phyloP scores from a whole-genome alignment of 2,888 invertebrate species.

The Limnephilus marmoratus region DNA sequence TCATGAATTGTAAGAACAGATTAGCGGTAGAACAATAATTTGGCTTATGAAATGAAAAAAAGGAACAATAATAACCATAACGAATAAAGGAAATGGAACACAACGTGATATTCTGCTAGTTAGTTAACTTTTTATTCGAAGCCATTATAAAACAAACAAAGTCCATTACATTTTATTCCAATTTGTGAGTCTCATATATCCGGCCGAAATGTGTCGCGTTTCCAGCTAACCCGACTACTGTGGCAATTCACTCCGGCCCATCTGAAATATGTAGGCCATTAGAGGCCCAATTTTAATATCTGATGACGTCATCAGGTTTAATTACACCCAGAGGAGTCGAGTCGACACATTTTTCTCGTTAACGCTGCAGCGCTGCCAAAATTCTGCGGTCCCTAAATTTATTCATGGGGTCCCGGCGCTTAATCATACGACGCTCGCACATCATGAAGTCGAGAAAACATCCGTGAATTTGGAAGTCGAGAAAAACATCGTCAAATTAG shows the following conservation, averaged over 20 bases:
- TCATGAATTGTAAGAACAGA: too few species aligned
- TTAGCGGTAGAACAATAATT: too few species aligned
- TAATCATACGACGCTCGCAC: background rate
- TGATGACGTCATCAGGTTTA: conserved; percentile 48
- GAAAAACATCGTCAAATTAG: background rate
- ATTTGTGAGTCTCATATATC: background rate
- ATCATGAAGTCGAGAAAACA: background rate
- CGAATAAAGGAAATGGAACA: too few species aligned
- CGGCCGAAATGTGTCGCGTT: background rate
- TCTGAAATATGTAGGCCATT: background rate
- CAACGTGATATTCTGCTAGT: background rate
- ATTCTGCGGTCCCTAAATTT: conserved; percentile 20
- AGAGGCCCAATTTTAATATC: conserved; percentile 45
- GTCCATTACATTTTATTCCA: background rate
- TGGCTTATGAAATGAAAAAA: too few species aligned
- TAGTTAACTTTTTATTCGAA: background rate
- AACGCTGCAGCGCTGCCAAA: conserved; percentile 38
- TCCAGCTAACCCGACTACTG: background rate
- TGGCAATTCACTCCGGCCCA: background rate
- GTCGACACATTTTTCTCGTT: conserved; percentile 43
- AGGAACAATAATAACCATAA: too few species aligned
- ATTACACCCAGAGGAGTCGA: conserved; percentile 37
- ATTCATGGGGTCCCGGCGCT: background rate
- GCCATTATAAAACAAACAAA: background rate
- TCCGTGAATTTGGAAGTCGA: background rate